Evolutionary conservation across 2,888 invertebrate genomes (phyloP).

Genomic region (Xestia ashworthii): DNA sequence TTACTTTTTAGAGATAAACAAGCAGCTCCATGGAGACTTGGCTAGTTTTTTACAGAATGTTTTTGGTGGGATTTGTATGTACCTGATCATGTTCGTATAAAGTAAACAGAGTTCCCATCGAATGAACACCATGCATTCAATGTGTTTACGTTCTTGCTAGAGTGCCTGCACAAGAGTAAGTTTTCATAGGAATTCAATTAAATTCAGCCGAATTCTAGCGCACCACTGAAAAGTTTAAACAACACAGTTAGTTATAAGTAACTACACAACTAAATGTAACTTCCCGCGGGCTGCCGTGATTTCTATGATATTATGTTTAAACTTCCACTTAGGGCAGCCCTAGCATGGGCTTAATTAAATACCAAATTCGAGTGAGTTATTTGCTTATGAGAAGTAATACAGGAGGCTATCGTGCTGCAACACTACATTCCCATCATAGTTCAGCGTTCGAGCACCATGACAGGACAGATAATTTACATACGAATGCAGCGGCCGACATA

Average conservation of each 20-base stretch:
- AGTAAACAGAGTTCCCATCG: neutral
- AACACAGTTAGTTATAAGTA: constrained; percentile 6
- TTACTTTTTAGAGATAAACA: no score
- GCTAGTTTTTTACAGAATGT: no score
- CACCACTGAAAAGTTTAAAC: constrained; percentile 34
- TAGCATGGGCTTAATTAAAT: constrained; percentile 49
- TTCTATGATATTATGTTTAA: constrained; percentile 26
- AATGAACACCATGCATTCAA: neutral
- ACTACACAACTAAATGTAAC: constrained; percentile 4
- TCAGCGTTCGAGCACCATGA: constrained; percentile 40
- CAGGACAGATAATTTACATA: constrained; percentile 54
- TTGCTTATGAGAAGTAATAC: constrained; percentile 24
- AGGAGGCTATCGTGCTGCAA: constrained; percentile 33
- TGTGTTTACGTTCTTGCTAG: neutral
- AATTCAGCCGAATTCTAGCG: constrained; percentile 10
- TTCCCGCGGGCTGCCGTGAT: constrained; percentile 1
- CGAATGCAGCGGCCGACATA: constrained; percentile 54
- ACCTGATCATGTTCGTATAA: neutral
- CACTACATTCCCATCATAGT: constrained; percentile 38
- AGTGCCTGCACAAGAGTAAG: neutral
- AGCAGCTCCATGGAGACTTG: no score
- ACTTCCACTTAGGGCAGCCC: constrained; percentile 17
- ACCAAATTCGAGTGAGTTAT: constrained; percentile 38
- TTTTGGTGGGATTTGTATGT: neutral
- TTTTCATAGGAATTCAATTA: constrained; percentile 13